Percentiles rank a stretch among this genome's conserved stretches.
Conservation (phyloP, 2,113 vertebrate species). For the Pseudonaja textilis region DNA sequence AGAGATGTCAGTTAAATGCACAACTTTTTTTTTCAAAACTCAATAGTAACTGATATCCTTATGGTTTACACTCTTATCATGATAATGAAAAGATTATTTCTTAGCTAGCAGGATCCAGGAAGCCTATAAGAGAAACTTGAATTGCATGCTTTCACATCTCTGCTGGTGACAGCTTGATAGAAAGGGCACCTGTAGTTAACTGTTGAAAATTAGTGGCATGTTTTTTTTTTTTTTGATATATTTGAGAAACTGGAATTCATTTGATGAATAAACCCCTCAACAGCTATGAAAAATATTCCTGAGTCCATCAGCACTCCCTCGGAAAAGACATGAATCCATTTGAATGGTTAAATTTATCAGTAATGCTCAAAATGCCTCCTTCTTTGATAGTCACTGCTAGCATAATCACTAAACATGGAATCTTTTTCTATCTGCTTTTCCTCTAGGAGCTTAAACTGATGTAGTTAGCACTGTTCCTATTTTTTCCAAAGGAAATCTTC, state of each 20-base stretch:
- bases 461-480: neutral
- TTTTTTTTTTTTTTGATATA: slow-evolving; percentile 11
- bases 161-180: slow-evolving; percentile 63
- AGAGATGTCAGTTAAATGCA: slow-evolving; percentile 29
- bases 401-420: slow-evolving; percentile 35
- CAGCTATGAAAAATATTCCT: slow-evolving; percentile 59
- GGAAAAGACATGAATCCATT: slow-evolving; percentile 54
- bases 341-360: slow-evolving; percentile 53
- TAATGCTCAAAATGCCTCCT: slow-evolving; percentile 59
- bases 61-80: slow-evolving; percentile 57
- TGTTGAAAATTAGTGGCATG: slow-evolving; percentile 56
- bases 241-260: slow-evolving; percentile 39
- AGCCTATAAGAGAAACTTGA: slow-evolving; percentile 50
- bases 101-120: slow-evolving; percentile 63
- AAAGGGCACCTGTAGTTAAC: slow-evolving; percentile 58
- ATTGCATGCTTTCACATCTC: slow-evolving; percentile 60
- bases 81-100: slow-evolving; percentile 48
- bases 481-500: neutral
- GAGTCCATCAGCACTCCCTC: slow-evolving; percentile 58
- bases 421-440: slow-evolving; percentile 48
- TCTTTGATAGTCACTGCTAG: slow-evolving; percentile 57
- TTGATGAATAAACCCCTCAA: slow-evolving; percentile 58
- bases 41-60: slow-evolving; percentile 57
- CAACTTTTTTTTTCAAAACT: slow-evolving; percentile 30
- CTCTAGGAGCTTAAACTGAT: neutral